A percentile compares a stretch with the other conserved stretches of the same genome.
Conservation (phyloP, 2,797 vertebrate species). For the Tangara arthus region DNA sequence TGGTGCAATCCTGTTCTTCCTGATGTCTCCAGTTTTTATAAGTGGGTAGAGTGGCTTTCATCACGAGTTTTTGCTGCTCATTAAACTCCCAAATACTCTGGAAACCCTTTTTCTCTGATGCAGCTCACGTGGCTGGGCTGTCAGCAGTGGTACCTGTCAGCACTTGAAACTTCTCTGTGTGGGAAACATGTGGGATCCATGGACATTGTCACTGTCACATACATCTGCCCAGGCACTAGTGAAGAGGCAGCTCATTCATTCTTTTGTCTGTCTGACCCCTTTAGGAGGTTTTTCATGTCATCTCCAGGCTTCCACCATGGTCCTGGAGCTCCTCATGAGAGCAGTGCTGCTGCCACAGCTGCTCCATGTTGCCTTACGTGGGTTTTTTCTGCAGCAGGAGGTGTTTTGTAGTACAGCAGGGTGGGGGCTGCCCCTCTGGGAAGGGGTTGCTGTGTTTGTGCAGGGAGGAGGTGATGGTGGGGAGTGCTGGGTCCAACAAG, state of each 20-base stretch:
- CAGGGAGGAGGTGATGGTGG: background rate
- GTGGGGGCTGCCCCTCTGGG: background rate
- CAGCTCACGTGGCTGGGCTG: background rate
- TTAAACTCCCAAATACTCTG: background rate
- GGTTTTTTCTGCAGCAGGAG: accelerated
- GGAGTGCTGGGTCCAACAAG: background rate
- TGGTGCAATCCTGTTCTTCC: background rate
- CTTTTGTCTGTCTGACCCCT: background rate
- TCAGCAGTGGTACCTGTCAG: background rate
- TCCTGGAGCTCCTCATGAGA: background rate
- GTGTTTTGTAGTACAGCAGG: background rate
- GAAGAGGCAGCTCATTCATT: background rate
- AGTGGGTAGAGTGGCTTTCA: background rate
- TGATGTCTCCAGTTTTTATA: background rate
- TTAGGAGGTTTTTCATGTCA: background rate
- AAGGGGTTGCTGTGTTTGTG: background rate
- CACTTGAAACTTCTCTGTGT: background rate
- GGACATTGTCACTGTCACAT: accelerated
- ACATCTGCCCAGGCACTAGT: background rate
- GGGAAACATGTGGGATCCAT: accelerated
- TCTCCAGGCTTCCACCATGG: accelerated
- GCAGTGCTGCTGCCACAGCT: accelerated
- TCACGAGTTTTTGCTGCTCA: background rate
- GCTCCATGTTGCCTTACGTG: accelerated
- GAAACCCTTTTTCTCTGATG: background rate